phyloP scores from a whole-genome alignment of 2,797 vertebrate genomes.

The Aldrovandia affinis region DNA sequence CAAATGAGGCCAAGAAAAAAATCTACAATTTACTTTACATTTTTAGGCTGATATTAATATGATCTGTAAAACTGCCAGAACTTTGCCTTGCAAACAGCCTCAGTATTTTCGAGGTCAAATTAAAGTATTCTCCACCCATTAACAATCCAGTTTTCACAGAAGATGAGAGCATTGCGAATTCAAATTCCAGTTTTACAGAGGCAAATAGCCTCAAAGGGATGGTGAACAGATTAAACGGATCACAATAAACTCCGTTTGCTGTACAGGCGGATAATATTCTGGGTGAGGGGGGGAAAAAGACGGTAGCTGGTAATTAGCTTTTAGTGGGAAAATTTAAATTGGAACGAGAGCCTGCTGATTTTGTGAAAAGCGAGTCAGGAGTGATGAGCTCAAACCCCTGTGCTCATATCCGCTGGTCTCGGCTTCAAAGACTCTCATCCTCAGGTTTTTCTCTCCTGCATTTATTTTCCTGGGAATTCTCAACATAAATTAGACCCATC shows the following conservation, averaged over 20 bases:
- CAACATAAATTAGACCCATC: not conserved
- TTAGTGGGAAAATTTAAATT: conserved; percentile 20
- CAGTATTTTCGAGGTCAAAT: not conserved
- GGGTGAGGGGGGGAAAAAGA: not conserved
- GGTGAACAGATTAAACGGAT: not conserved
- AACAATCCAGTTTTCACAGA: not conserved
- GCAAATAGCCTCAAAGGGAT: not conserved
- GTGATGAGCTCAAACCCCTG: no score
- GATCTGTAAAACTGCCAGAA: not conserved
- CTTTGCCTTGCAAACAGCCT: not conserved
- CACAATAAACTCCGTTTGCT: conserved; percentile 10
- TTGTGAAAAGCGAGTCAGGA: not conserved
- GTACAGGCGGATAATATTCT: conserved; percentile 1
- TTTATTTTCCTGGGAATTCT: no score
- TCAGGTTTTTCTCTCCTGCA: not conserved
- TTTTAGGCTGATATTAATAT: not conserved
- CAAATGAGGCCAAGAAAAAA: no score
- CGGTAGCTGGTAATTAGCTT: conserved; percentile 2
- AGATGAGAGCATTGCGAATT: not conserved
- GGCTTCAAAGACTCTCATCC: no score
- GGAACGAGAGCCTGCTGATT: not conserved
- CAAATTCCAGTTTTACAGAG: not conserved
- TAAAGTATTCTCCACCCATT: not conserved
- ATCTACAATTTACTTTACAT: no score
- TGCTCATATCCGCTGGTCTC: not conserved